Base-by-base conservation (phyloP, 2,888 invertebrate genomes). In the Ametastegia equiseti region DNA sequence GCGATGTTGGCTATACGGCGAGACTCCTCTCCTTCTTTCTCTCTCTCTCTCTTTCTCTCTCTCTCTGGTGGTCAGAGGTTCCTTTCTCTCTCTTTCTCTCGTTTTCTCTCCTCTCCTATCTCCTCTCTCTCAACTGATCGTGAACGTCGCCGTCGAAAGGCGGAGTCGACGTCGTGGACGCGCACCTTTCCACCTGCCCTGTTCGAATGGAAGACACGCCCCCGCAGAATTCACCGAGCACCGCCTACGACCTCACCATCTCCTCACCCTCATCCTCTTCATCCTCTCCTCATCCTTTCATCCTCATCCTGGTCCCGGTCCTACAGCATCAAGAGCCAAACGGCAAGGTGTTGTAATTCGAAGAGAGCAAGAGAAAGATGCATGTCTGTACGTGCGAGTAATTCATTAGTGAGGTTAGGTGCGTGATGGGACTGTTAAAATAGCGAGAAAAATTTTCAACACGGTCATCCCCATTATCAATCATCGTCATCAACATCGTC, bases 101-200 rank as follows among this genome's bases (percentile, higher is more conserved):
- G 4, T 47, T n/a, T 13, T 3, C 65, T 67, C 39, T 65, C 42
- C 57, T 60, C 57, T 84, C 65, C 80, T 77, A 81, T 81, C 82
- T 80, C 80, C 80, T 84, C 82, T 73, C 79, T 81, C 60, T 81
- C 75, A 78, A 80, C 77, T 82, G 85, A 82, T 82, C 81, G 84
- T 83, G 82, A 82, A 83, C 83, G 82, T 82, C 84, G 85, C 81
- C 81, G 83, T 85, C 81, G 83, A 80, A 67, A 80, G 67, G 78
- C 83, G 83, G 84, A 82, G 83, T 81, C 84, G 82, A 82, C 83
- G 71, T 82, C 82, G 82, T 81, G 77, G 82, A 87, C 88, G 90
- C 90, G 90, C 90, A 91, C 91, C 90, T 91, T 90, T 88, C 89
- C 91, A 91, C 91, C 91, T 90, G 91, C 88, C 88, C 88, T 88